Percentiles rank a stretch among this genome's conserved stretches.
These are phyloP conservation scores for Apotomis betuletana DNA, from an alignment of 2,888 invertebrate genomes.

Conservation along the genomic window DNA sequence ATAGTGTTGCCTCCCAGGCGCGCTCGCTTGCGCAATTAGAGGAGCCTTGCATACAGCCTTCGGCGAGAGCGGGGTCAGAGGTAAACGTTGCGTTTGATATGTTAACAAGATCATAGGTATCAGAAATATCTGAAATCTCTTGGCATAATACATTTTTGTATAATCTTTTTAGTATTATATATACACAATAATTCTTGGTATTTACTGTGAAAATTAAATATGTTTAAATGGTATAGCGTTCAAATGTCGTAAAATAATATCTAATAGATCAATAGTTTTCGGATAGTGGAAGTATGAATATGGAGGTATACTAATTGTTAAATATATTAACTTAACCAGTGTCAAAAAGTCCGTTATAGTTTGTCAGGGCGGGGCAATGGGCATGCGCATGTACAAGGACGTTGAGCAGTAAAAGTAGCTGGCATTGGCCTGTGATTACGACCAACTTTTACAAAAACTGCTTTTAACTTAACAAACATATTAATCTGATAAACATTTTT, in stretches of 20 bases:
- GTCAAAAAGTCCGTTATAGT: constrained; percentile 10
- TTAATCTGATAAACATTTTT: no score
- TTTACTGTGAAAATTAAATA: no score
- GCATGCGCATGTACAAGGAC: constrained; percentile 10
- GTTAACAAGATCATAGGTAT: no score
- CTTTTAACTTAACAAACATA: neutral
- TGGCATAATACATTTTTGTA: no score
- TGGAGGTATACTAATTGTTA: neutral
- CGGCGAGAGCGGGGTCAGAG: constrained; percentile 24
- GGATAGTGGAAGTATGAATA: no score
- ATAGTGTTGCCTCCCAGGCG: constrained; percentile 1
- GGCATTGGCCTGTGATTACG: constrained; percentile 10
- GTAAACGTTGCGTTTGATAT: constrained; percentile 2
- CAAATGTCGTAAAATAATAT: no score
- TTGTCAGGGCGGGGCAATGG: neutral
- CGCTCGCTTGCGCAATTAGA: constrained; percentile 17
- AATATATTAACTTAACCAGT: no score
- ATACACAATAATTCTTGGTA: no score
- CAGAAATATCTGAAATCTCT: no score
- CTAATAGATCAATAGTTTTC: no score
- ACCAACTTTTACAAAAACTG: constrained; percentile 7
- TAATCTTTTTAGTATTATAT: no score
- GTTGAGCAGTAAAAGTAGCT: constrained; percentile 21
- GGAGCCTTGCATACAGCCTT: constrained; percentile 1
- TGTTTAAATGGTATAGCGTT: no score